A percentile compares a stretch with the other conserved stretches of the same genome.
phyloP scores from a whole-genome alignment of 2,797 vertebrate species.

The Pseudochirops corinnae region DNA sequence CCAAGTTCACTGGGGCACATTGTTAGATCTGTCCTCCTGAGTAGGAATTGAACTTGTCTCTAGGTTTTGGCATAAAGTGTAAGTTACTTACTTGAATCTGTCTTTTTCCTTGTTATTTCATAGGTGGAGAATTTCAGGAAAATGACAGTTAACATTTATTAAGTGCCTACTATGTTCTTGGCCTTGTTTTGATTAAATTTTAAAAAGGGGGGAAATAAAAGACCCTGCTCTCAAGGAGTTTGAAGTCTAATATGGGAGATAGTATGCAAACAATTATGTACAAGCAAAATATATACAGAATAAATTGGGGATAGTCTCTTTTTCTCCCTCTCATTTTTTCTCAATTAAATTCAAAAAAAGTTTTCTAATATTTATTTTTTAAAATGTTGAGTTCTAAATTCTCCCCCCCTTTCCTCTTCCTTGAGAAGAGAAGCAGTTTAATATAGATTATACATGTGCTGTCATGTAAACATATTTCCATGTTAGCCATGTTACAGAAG shows the following conservation, averaged over 20 bases:
- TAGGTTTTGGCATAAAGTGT: neutral
- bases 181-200: neutral
- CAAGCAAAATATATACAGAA: neutral
- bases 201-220: neutral
- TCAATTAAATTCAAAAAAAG: neutral
- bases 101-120: slow-evolving; percentile 43
- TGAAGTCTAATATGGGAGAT: neutral
- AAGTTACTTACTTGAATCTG: neutral
- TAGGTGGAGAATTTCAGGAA: neutral
- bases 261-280: neutral
- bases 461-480: neutral
- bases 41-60: neutral
- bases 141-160: slow-evolving; percentile 29
- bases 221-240: neutral
- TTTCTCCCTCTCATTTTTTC: neutral
- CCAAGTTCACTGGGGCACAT: slow-evolving; percentile 3
- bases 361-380: neutral
- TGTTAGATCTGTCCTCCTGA: neutral
- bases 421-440: neutral
- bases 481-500: neutral
- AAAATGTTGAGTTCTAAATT: neutral
- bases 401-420: neutral
- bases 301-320: neutral
- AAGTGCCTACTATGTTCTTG: slow-evolving; percentile 8
- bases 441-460: neutral